phyloP scores from a whole-genome alignment of 2,888 invertebrate genomes.

The Cephus runcator region DNA sequence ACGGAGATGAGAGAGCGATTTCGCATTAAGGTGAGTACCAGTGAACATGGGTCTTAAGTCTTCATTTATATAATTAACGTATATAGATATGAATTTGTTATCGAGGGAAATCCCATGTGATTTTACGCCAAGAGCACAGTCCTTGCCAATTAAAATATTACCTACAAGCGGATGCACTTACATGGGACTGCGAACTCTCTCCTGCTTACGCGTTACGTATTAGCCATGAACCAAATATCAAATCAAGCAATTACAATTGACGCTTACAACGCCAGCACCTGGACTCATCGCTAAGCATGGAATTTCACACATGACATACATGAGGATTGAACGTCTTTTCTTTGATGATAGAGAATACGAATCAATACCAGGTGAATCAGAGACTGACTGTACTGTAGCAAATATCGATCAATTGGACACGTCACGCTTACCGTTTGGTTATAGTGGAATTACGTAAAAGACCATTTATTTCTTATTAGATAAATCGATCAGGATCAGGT shows the following conservation, averaged over 20 bases:
- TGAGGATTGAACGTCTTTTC: not conserved
- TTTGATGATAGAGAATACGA: not conserved
- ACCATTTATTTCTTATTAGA: not conserved
- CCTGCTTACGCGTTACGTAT: not conserved
- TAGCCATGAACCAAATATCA: conserved; percentile 18
- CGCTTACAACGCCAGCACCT: not conserved
- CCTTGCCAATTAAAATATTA: conserved; percentile 12
- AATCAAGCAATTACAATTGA: not conserved
- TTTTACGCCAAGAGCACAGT: not conserved
- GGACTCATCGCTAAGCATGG: not conserved
- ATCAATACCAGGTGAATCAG: too few relatives aligned
- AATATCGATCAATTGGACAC: not conserved
- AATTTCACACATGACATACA: not conserved
- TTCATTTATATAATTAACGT: not conserved
- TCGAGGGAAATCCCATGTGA: not conserved
- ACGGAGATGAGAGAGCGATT: conserved; percentile 77
- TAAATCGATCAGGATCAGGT: not conserved
- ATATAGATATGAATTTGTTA: not conserved
- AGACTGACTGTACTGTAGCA: not conserved
- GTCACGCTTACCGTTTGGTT: not conserved
- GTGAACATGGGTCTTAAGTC: not conserved
- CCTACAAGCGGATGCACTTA: not conserved
- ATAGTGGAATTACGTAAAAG: not conserved
- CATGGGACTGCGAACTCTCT: conserved; percentile 3
- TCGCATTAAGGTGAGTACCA: conserved; percentile 73